Conservation (phyloP, 2,113 vertebrate genomes). For the Triplophysa dalaica region DNA sequence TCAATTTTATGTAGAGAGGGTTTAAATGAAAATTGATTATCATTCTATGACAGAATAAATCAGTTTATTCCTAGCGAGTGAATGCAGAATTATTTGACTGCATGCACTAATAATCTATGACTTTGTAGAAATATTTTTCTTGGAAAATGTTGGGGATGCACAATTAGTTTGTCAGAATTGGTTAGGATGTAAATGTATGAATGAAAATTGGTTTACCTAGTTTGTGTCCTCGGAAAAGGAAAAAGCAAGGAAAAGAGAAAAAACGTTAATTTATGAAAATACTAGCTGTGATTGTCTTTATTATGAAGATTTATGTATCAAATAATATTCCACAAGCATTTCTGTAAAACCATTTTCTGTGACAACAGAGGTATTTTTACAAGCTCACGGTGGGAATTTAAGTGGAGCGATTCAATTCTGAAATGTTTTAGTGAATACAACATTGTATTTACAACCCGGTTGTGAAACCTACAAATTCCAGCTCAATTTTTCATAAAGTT, state of each 20-base stretch:
- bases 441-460: not conserved
- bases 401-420: not conserved
- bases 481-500: not conserved
- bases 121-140: constrained; percentile 32
- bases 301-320: constrained; percentile 2
- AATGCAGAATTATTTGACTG: constrained; percentile 40
- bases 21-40: constrained; percentile 22
- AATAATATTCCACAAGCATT: not conserved
- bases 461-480: not conserved
- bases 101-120: constrained; percentile 37
- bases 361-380: not conserved
- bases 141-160: constrained; percentile 22
- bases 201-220: constrained; percentile 24
- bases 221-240: constrained; percentile 9
- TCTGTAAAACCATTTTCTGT: not conserved
- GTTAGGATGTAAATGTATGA: constrained; percentile 29
- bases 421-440: not conserved
- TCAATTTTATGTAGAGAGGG: not conserved
- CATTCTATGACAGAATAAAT: constrained; percentile 21
- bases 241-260: not conserved
- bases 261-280: constrained; percentile 15
- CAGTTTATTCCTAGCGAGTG: constrained; percentile 11
- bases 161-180: constrained; percentile 24
- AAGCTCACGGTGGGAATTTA: not conserved
- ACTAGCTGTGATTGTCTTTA: constrained; percentile 36